Conservation (phyloP, 2,113 vertebrate genomes). For the Nothocercus nigrocapillus region DNA sequence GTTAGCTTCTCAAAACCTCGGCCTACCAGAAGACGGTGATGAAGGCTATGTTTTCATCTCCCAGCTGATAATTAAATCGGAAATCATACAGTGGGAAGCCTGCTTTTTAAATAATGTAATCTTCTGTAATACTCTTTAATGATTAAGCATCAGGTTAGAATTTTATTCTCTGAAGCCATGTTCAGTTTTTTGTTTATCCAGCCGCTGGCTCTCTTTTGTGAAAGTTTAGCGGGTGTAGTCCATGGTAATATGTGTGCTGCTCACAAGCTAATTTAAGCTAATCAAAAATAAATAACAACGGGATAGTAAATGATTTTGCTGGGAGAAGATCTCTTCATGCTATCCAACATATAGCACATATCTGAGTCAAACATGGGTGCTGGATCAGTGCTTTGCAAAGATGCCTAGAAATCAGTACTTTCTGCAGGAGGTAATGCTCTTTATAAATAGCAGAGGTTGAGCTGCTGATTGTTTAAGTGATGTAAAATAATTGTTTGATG, state of each 20-base stretch:
- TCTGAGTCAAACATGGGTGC: neutral
- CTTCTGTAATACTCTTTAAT: conserved; percentile 23
- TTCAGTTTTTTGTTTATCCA: conserved; percentile 15
- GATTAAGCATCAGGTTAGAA: conserved; percentile 4
- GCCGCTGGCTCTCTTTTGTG: neutral
- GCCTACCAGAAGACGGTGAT: neutral
- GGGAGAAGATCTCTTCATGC: neutral
- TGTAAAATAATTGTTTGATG: conserved; percentile 21
- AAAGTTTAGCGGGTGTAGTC: neutral
- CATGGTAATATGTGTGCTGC: neutral
- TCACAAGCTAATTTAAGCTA: conserved; percentile 11
- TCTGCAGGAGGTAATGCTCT: neutral
- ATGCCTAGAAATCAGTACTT: conserved; percentile 19
- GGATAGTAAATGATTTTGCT: neutral
- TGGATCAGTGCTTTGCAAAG: neutral
- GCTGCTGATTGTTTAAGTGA: neutral
- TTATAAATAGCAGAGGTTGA: neutral
- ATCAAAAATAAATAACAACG: neutral
- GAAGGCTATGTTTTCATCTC: conserved; percentile 59
- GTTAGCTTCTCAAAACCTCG: neutral
- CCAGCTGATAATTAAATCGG: conserved; percentile 50
- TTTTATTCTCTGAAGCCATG: conserved; percentile 25
- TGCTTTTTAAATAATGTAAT: conserved; percentile 60
- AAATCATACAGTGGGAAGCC: conserved; percentile 57
- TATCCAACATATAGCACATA: neutral